Evolutionary conservation across 2,113 vertebrate genomes (phyloP).

Genomic region (Otocyon megalotis): DNA sequence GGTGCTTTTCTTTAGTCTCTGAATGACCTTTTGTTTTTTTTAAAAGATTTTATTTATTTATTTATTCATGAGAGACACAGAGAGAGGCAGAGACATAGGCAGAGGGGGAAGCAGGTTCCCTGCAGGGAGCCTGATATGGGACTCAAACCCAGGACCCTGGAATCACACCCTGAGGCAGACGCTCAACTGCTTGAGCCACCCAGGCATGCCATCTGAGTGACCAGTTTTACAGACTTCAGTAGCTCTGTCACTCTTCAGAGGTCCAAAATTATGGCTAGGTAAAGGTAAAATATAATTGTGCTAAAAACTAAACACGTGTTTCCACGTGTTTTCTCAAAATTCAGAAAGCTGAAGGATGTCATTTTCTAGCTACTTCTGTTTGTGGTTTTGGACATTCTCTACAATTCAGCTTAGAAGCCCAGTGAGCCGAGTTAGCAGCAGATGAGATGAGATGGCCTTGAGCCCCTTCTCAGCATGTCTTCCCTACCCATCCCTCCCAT

Average conservation of each 20-base stretch:
- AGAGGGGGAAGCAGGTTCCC: too few species aligned
- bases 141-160: too few species aligned
- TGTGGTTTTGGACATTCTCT: not conserved
- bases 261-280: not conserved
- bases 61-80: too few species aligned
- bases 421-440: not conserved
- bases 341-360: not conserved
- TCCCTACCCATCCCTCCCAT: not conserved
- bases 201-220: not conserved
- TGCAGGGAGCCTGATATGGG: too few species aligned
- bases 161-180: too few species aligned
- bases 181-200: too few species aligned
- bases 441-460: rapidly evolving
- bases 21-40: not conserved
- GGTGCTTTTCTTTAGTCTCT: not conserved
- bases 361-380: not conserved
- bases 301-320: not conserved
- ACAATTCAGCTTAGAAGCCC: not conserved
- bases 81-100: too few species aligned
- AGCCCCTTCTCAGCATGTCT: not conserved
- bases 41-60: too few species aligned
- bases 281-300: not conserved
- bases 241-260: not conserved
- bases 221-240: not conserved
- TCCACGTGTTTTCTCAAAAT: not conserved